These are phyloP conservation scores for Gallinago paraguaiae DNA, from an alignment of 2,113 vertebrate genomes.

Conservation along the genomic window DNA sequence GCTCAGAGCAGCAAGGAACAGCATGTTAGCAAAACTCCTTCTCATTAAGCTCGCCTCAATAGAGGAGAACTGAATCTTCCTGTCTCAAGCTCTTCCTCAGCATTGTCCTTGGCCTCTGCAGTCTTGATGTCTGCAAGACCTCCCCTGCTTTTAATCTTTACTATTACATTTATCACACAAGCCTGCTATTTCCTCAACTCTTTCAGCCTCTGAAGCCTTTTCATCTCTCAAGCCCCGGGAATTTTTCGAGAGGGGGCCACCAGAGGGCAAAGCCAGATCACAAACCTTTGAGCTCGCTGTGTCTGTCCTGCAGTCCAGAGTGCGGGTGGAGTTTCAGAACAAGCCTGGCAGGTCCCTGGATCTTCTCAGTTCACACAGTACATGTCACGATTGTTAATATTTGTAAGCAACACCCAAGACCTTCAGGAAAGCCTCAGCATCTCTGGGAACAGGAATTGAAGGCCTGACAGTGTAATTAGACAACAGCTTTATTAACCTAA, in stretches of 20 bases:
- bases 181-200: neutral
- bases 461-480: neutral
- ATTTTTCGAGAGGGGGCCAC: slow-evolving; percentile 2
- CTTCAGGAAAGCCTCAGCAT: neutral
- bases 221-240: neutral
- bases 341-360: accelerated
- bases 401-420: neutral
- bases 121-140: neutral
- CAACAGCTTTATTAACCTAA: neutral
- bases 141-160: neutral
- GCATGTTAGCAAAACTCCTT: neutral
- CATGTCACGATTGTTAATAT: accelerated
- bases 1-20: neutral
- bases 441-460: neutral
- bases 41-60: accelerated
- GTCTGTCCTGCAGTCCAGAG: neutral
- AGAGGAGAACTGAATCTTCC: neutral
- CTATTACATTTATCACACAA: too few relatives aligned
- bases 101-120: neutral
- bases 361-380: accelerated
- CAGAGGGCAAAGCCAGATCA: slow-evolving; percentile 60
- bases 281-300: neutral
- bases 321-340: accelerated
- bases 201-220: neutral
- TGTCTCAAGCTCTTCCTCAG: neutral